A percentile compares a stretch with the other conserved stretches of the same genome.
Conservation (phyloP, 2,797 vertebrate species). For the Phoebastria nigripes region DNA sequence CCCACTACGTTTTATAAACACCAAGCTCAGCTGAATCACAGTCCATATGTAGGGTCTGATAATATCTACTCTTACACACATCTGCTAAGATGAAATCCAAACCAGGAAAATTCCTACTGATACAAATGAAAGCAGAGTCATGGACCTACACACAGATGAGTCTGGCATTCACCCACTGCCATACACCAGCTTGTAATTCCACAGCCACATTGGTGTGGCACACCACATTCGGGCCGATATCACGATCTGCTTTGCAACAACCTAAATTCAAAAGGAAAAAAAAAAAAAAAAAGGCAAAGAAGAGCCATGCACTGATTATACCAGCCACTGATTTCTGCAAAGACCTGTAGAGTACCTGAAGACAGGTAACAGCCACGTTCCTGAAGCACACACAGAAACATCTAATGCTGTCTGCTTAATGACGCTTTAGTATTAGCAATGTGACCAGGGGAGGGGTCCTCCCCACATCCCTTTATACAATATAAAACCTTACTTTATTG, state of each 20-base stretch:
- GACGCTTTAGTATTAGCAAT: neutral
- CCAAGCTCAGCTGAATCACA: neutral
- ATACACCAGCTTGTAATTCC: neutral
- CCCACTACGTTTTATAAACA: neutral
- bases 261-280: neutral
- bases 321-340: neutral
- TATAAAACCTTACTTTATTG: neutral
- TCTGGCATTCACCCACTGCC: neutral
- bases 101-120: neutral
- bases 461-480: neutral
- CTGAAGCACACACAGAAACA: neutral
- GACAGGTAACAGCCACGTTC: neutral
- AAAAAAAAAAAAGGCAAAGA: neutral
- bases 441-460: neutral
- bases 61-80: neutral
- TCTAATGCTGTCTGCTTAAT: neutral
- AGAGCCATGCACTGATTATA: neutral
- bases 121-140: neutral
- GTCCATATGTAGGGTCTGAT: neutral
- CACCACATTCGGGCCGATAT: fast-evolving
- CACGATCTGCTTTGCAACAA: neutral
- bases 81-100: neutral
- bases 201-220: neutral
- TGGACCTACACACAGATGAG: neutral
- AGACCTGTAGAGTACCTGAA: neutral